Evolutionary conservation across 2,888 invertebrate genomes (phyloP), one percentile per base, ranked within the genome.

Genomic region (Caenorhabditis sp.): DNA sequence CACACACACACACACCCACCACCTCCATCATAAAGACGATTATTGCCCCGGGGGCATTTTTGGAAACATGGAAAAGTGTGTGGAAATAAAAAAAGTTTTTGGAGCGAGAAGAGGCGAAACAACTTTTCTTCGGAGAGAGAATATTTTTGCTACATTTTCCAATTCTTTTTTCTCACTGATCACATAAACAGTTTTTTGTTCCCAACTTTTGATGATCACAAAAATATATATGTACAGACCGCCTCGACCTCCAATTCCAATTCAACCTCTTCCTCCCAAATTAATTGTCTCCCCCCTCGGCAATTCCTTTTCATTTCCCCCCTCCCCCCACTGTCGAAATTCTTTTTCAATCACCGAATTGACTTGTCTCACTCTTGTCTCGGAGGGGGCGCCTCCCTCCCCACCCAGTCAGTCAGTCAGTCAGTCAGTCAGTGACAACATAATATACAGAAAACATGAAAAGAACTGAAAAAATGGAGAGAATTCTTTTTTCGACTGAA

Each of bases 161-260:
- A 24, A 58, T 59, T 47, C n/a, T n/a, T n/a, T 58, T 31, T 58
- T 16, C 22, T 14, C 19, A 47, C 47, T 47, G 47, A 47, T 47
- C 47, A 47, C 28, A 28, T n/a, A 58, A 58, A 28, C 28, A 58
- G 31, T 16, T n/a, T 12, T 26, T 8, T 14, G n/a, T 5, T 19
- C n/a, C 31, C 44, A 64, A 75, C 75, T 75, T 75, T 75, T 66
- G 74, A 66, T 75, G 74, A 75, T 75, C 75, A 75, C 22, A 16
- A 58, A 56, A 58, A 41, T 44, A 31, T 10, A 31, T 19, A 59
- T 41, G 8, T 19, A 41, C n/a, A 12, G 38, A 38, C 38, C 31
- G n/a, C n/a, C n/a, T n/a, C n/a, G 28, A 28, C 58, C 58, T 58
- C 58, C 58, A 58, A 54, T 54, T 35, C 28, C 58, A 58, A 56